Conservation (phyloP, 2,888 invertebrate species). For the Parnassius smintheus region DNA sequence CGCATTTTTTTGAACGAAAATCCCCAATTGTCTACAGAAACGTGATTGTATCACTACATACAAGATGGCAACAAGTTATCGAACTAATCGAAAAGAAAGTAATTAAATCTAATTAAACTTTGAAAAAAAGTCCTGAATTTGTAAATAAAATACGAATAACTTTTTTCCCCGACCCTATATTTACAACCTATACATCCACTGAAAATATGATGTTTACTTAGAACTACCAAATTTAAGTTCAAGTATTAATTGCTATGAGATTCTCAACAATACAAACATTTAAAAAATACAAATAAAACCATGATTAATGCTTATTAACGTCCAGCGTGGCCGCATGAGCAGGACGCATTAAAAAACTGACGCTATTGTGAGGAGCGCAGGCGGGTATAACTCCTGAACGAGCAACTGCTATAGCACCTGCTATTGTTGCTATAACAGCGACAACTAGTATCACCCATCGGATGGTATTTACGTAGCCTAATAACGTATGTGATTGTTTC, state of each 20-base stretch:
- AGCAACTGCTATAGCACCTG: constrained; percentile 41
- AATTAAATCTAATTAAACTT: no score
- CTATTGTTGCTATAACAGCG: constrained; percentile 44
- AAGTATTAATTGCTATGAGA: background rate
- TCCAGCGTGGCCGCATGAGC: constrained; percentile 38
- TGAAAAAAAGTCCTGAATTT: no score
- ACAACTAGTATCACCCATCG: constrained; percentile 66
- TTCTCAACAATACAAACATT: background rate
- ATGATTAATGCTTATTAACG: constrained; percentile 49
- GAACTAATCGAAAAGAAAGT: no score
- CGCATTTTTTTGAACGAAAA: no score
- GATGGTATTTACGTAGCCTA: constrained; percentile 57
- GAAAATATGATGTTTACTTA: background rate
- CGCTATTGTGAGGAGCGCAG: constrained; percentile 59
- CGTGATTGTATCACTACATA: no score
- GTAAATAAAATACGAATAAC: no score
- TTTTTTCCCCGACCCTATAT: no score
- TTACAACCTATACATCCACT: no score
- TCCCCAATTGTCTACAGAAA: no score
- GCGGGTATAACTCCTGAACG: constrained; percentile 45
- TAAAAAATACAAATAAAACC: background rate
- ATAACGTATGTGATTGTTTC: constrained; percentile 51
- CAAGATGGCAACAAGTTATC: no score
- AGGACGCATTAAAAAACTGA: constrained; percentile 62
- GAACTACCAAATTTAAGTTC: background rate